These are phyloP conservation scores for Tridacna crocea DNA, from an alignment of 2,888 invertebrate species.

Conservation along the genomic window DNA sequence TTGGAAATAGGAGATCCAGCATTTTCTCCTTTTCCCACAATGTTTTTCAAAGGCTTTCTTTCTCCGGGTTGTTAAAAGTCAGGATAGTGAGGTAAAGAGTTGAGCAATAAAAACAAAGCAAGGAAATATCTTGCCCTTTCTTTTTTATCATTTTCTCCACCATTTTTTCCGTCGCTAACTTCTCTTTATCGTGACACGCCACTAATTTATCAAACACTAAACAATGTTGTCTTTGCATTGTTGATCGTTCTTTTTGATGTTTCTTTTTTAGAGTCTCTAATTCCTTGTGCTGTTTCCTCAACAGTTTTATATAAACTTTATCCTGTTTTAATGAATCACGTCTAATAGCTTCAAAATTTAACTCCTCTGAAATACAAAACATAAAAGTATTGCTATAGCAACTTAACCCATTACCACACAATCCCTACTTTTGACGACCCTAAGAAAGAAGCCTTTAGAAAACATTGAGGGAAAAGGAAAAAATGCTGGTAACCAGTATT, in stretches of 20 bases:
- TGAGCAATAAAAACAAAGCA: background rate
- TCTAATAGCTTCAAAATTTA: slow-evolving; percentile 81
- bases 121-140: slow-evolving; percentile 83
- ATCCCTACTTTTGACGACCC: no score
- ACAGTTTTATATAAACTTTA: slow-evolving; percentile 88
- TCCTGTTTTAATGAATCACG: slow-evolving; percentile 81
- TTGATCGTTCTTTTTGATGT: slow-evolving; percentile 95
- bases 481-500: background rate
- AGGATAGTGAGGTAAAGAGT: background rate
- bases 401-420: background rate
- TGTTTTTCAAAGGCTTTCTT: background rate
- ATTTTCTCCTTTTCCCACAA: no score
- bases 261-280: slow-evolving; percentile 94
- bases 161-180: slow-evolving; percentile 79
- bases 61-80: background rate
- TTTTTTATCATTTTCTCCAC: slow-evolving; percentile 90
- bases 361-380: slow-evolving; percentile 70
- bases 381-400: background rate
- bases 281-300: slow-evolving; percentile 98
- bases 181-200: slow-evolving; percentile 85
- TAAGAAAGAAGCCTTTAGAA: background rate
- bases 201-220: slow-evolving; percentile 95
- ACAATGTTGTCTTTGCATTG: slow-evolving; percentile 93
- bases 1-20: background rate
- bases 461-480: background rate